A percentile compares a stretch with the other conserved stretches of the same genome.
These are phyloP conservation scores for Hylaea fasciaria DNA, from an alignment of 2,888 invertebrate species.

Conservation along the genomic window DNA sequence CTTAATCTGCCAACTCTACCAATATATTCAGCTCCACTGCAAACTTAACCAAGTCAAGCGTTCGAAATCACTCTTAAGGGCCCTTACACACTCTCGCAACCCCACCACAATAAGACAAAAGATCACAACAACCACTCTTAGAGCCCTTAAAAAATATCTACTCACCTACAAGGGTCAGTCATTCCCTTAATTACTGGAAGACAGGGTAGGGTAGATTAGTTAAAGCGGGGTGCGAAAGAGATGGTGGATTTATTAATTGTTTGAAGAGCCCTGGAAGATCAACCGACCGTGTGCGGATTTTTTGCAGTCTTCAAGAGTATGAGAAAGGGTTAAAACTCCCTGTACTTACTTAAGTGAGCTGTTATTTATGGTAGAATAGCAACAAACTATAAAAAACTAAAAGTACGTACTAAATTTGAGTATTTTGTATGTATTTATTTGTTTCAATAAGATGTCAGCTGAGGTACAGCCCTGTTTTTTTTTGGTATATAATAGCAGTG, in stretches of 20 bases:
- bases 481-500: too few species aligned
- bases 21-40: slow-evolving; percentile 42
- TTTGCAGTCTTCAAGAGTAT: slow-evolving; percentile 66
- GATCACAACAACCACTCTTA: slow-evolving; percentile 73
- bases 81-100: slow-evolving; percentile 59
- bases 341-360: too few species aligned
- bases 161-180: slow-evolving; percentile 72
- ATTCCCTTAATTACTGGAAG: slow-evolving; percentile 74
- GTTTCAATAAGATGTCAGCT: too few species aligned
- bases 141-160: slow-evolving; percentile 63
- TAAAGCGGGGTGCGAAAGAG: slow-evolving; percentile 49
- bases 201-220: slow-evolving; percentile 46
- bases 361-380: too few species aligned
- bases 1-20: slow-evolving; percentile 24
- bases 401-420: too few species aligned
- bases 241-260: slow-evolving; percentile 60
- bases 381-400: too few species aligned
- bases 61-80: slow-evolving; percentile 53
- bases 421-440: too few species aligned
- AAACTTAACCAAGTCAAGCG: slow-evolving; percentile 57
- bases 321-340: too few species aligned
- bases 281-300: slow-evolving; percentile 71
- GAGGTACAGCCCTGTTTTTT: too few species aligned
- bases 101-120: slow-evolving; percentile 72
- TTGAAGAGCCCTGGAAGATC: slow-evolving; percentile 71